phyloP scores from a whole-genome alignment of 2,888 invertebrate species.

The Melieria omissa region DNA sequence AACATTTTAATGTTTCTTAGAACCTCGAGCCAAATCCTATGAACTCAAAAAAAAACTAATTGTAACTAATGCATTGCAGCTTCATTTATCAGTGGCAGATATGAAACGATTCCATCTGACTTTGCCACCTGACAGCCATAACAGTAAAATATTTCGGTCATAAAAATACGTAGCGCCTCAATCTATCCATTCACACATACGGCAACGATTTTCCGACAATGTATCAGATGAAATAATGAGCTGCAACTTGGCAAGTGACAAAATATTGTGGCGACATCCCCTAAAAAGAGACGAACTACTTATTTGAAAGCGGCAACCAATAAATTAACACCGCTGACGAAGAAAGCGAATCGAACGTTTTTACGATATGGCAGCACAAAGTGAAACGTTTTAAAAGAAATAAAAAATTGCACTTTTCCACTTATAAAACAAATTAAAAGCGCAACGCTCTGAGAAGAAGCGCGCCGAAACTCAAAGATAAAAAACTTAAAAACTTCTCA shows the following conservation, averaged over 20 bases:
- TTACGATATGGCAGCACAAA: constrained; percentile 32
- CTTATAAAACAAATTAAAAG: constrained; percentile 32
- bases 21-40: no score
- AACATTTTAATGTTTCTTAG: no score
- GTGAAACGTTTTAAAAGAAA: constrained; percentile 27
- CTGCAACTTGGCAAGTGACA: constrained; percentile 18
- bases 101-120: no score
- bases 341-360: not conserved
- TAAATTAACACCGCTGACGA: constrained; percentile 7
- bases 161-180: constrained; percentile 24
- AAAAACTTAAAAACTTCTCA: constrained; percentile 34
- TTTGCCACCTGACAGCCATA: not conserved
- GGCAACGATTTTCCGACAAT: not conserved
- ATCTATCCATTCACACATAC: constrained; percentile 16
- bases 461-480: constrained; percentile 13
- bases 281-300: not conserved
- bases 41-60: no score
- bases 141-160: constrained; percentile 19
- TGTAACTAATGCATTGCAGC: no score
- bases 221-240: not conserved
- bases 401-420: constrained; percentile 33
- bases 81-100: no score
- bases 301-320: not conserved
- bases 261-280: constrained; percentile 16
- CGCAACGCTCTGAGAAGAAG: constrained; percentile 5